phyloP scores from a whole-genome alignment of 2,113 vertebrate genomes.

The Hemibates koningsi region DNA sequence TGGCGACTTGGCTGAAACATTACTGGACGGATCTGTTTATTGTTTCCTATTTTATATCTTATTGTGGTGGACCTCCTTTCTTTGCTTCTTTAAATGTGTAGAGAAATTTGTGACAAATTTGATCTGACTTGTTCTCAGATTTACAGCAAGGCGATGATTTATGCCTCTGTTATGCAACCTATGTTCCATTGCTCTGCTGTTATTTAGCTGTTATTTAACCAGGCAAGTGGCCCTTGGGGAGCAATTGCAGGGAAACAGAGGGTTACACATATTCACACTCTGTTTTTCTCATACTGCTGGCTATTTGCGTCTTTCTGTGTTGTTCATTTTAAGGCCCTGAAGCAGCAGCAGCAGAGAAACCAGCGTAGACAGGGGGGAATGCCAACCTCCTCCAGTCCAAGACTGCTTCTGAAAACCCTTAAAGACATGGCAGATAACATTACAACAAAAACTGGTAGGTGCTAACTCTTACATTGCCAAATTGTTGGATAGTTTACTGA shows the following conservation, averaged over 20 bases:
- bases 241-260: neutral
- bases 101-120: neutral
- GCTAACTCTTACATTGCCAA: neutral
- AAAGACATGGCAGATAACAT: conserved; percentile 75
- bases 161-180: conserved; percentile 6
- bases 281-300: neutral
- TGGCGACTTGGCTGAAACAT: neutral
- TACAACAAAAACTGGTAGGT: conserved; percentile 75
- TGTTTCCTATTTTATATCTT: neutral
- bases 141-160: neutral
- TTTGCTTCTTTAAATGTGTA: neutral
- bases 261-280: neutral
- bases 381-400: conserved; percentile 75
- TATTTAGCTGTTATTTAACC: conserved; percentile 38
- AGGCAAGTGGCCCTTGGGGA: conserved; percentile 1
- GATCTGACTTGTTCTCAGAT: neutral
- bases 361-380: conserved; percentile 82
- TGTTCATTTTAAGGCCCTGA: conserved; percentile 75
- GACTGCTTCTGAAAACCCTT: conserved; percentile 82
- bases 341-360: conserved; percentile 89
- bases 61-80: neutral
- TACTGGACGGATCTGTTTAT: neutral
- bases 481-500: neutral
- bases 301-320: neutral
- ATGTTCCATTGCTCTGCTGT: neutral